Percentiles rank a stretch among this genome's conserved stretches.
These are phyloP conservation scores for Anthoscopus minutus DNA, from an alignment of 2,113 vertebrate genomes.

Conservation along the genomic window DNA sequence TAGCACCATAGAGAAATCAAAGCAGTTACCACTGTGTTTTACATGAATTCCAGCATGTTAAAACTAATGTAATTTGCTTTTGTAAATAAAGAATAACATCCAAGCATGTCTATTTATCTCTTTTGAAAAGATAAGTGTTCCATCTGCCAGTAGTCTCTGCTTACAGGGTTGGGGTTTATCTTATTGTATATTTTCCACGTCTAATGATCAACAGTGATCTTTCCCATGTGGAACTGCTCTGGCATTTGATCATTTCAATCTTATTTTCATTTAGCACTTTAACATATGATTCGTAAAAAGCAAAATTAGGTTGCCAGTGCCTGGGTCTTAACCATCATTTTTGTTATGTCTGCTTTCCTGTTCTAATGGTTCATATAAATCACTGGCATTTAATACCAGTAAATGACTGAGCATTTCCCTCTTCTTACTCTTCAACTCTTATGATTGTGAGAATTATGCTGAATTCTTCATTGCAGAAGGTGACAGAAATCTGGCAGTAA, in stretches of 20 bases:
- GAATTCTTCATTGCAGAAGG: background rate
- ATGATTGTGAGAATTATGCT: constrained; percentile 25
- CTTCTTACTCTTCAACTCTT: background rate
- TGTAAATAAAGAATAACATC: constrained; percentile 61
- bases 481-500: background rate
- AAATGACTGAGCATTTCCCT: constrained; percentile 43
- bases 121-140: constrained; percentile 55
- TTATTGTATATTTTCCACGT: constrained; percentile 9
- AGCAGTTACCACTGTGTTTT: constrained; percentile 48
- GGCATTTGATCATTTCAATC: background rate
- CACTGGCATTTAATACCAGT: constrained; percentile 53
- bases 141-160: constrained; percentile 26
- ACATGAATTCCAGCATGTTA: constrained; percentile 45
- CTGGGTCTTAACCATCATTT: constrained; percentile 17
- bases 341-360: constrained; percentile 46
- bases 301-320: constrained; percentile 32
- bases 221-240: constrained; percentile 38
- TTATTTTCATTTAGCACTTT: constrained; percentile 11
- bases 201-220: background rate
- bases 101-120: constrained; percentile 47
- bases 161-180: background rate
- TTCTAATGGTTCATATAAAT: constrained; percentile 56
- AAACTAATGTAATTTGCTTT: constrained; percentile 58
- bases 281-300: constrained; percentile 53
- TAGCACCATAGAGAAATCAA: background rate